Percentiles rank a stretch among this genome's conserved stretches.
These are phyloP conservation scores for Caenorhabditis becei DNA, from an alignment of 2,888 invertebrate genomes.

Conservation along the genomic window DNA sequence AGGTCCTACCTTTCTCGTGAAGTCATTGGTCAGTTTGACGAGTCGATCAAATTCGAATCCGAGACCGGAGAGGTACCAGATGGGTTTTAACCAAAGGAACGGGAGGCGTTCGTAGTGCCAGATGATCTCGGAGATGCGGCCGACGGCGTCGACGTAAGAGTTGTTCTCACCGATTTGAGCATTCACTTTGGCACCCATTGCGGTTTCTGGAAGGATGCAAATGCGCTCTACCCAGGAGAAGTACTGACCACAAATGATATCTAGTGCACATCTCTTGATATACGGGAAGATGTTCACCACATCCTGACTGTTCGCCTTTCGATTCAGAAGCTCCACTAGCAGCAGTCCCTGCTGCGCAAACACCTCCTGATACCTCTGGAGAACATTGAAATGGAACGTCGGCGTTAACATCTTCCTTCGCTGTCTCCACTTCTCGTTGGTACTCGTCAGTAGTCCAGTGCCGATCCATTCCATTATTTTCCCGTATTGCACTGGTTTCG, in stretches of 20 bases:
- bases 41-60: slow-evolving; percentile 64
- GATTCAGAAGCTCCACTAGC: slow-evolving; percentile 35
- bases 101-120: slow-evolving; percentile 69
- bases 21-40: slow-evolving; percentile 68
- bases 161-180: slow-evolving; percentile 72
- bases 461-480: slow-evolving; percentile 83
- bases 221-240: too few species aligned
- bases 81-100: slow-evolving; percentile 82
- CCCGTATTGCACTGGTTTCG: slow-evolving; percentile 82
- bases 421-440: slow-evolving; percentile 83
- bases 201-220: slow-evolving; percentile 66
- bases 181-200: slow-evolving; percentile 75
- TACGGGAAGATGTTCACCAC: slow-evolving; percentile 83
- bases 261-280: slow-evolving; percentile 84
- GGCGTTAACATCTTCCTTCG: slow-evolving; percentile 84
- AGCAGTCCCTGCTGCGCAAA: slow-evolving; percentile 50
- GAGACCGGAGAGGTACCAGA: slow-evolving; percentile 85
- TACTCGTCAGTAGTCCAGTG: slow-evolving; percentile 83
- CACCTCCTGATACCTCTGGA: slow-evolving; percentile 82
- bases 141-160: slow-evolving; percentile 71
- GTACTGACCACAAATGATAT: slow-evolving; percentile 81
- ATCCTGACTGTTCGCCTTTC: slow-evolving; percentile 26
- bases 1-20: slow-evolving; percentile 66
- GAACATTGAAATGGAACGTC: slow-evolving; percentile 84
- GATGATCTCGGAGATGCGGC: slow-evolving; percentile 67